phyloP scores from a whole-genome alignment of 2,797 vertebrate genomes.

The Thunnus albacares region DNA sequence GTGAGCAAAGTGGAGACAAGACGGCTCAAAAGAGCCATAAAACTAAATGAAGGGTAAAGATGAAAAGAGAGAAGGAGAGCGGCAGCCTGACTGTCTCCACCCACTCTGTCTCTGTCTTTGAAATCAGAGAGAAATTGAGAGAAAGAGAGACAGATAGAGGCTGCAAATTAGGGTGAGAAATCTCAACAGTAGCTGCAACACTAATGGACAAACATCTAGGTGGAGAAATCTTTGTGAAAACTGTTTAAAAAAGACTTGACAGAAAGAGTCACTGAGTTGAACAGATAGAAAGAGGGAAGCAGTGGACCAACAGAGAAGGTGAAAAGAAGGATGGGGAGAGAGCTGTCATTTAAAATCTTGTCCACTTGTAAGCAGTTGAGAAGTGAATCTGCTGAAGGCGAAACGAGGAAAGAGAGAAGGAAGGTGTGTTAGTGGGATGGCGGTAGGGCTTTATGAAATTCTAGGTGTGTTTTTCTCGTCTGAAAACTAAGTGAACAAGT shows the following conservation, averaged over 20 bases:
- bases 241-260: constrained; percentile 11
- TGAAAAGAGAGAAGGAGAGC: constrained; percentile 59
- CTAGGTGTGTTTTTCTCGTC: constrained; percentile 46
- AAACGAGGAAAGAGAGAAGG: constrained; percentile 33
- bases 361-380: constrained; percentile 32
- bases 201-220: constrained; percentile 37
- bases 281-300: not conserved
- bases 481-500: constrained; percentile 71
- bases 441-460: constrained; percentile 6
- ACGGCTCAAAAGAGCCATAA: constrained; percentile 69
- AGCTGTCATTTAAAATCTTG: constrained; percentile 33
- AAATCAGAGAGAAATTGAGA: constrained; percentile 39
- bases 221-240: constrained; percentile 29
- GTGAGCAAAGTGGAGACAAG: constrained; percentile 53
- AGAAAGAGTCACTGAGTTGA: constrained; percentile 5
- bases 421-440: constrained; percentile 47
- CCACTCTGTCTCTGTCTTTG: constrained; percentile 59
- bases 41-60: constrained; percentile 76
- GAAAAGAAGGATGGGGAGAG: not conserved
- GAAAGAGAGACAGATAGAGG: constrained; percentile 20
- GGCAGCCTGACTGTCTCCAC: constrained; percentile 63
- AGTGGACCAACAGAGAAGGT: not conserved
- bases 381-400: constrained; percentile 34
- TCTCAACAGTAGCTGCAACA: not conserved
- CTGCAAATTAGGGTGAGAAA: constrained; percentile 44